These are phyloP conservation scores for Channa argus DNA, from an alignment of 2,113 vertebrate genomes.

Conservation along the genomic window DNA sequence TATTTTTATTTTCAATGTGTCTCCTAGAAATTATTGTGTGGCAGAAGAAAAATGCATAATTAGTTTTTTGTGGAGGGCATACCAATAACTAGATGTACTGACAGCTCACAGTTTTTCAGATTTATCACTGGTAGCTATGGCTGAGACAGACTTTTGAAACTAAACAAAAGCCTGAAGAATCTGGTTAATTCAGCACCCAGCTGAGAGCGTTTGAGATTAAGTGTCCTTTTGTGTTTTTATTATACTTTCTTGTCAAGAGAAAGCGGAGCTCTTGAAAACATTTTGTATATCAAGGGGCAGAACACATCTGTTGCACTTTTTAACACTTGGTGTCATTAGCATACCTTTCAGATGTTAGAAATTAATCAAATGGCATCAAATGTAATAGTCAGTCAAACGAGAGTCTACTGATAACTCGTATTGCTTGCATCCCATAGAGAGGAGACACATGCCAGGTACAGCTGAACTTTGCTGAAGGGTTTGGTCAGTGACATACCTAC, in stretches of 20 bases:
- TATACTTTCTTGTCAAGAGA: conserved; percentile 2
- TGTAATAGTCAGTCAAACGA: background rate
- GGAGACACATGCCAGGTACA: conserved; percentile 16
- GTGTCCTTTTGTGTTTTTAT: conserved; percentile 25
- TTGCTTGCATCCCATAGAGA: background rate
- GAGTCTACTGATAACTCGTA: background rate
- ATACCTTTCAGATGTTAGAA: conserved; percentile 14
- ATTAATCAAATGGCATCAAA: background rate
- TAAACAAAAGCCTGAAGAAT: background rate
- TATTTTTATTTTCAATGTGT: conserved; percentile 22
- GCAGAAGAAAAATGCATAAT: conserved; percentile 8
- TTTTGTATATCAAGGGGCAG: background rate
- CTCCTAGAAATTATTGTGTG: conserved; percentile 4
- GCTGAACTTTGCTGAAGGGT: conserved; percentile 14
- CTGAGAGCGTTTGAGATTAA: conserved; percentile 32
- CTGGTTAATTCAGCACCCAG: conserved; percentile 9
- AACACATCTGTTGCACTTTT: background rate
- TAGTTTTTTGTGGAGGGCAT: background rate
- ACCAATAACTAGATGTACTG: conserved; percentile 1
- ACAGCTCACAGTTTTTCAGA: conserved; percentile 22
- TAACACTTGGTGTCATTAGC: background rate
- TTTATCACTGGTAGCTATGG: conserved; percentile 11
- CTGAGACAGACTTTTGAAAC: conserved; percentile 22
- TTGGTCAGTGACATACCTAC: conserved; percentile 23
- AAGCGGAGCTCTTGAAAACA: conserved; percentile 5